Base-by-base conservation (phyloP, 2,888 invertebrate species). In the Eilema depressum region DNA sequence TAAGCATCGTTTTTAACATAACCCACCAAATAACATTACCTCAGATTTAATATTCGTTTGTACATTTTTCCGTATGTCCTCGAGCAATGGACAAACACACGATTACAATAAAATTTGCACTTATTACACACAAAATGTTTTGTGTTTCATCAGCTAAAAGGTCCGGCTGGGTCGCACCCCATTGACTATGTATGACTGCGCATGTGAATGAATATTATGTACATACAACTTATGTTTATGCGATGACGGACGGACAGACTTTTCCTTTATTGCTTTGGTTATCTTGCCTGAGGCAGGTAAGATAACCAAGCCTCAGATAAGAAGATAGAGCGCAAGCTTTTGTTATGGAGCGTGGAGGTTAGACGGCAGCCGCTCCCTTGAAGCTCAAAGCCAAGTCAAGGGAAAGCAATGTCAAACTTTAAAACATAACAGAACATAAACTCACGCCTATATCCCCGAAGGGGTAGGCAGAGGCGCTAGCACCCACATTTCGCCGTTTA, bases 111-210 rank as follows among this genome's bases (percentile, higher is more conserved):
- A 86, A 86, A 85, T 80, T 80, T 82, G 69, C 75, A 81, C 76
- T 73, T 69, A 70, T 84, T 87, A 89, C 81, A 81, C 76, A 78
- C 74, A 77, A 81, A 84, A 81, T 86, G 73, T 85, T 82, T 76
- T 87, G 82, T 79, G 75, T 80, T 83, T 91, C 89, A 92, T 91
- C 90, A 89, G 87, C 88, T 90, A 91, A 92, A 89, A 91, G 91
- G 89, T 86, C 87, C 86, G 74, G 71, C 75, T 70, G 81, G 81
- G 83, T 77, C 80, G 82, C 82, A 74, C 80, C 78, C 75, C 89
- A 91, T 92, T 92, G 92, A 92, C 91, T 92, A 92, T 92, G 92
- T 87, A 92, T 92, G 91, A 87, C 79, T 73, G 71, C 76, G 79
- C 80, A 72, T 68, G 63, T 30, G 70, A 71, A 74, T 78, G 78